Conservation (phyloP, 2,888 invertebrate species). For the Dasypolia templi region DNA sequence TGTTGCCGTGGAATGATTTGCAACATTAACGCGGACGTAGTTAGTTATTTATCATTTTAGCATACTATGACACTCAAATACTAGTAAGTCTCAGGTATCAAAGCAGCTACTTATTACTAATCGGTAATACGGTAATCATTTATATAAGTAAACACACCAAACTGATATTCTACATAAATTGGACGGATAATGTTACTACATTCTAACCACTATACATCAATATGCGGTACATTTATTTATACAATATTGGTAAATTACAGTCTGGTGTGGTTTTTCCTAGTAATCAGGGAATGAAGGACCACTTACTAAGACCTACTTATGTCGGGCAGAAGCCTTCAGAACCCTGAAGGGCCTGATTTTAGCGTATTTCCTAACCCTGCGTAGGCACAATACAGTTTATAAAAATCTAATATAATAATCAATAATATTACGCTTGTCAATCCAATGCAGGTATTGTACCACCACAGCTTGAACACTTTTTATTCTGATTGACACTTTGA, state of each 20-base stretch:
- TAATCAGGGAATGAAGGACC: not conserved
- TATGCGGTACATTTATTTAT: not conserved
- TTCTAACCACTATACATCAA: not conserved
- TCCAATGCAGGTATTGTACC: not conserved
- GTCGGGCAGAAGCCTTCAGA: not conserved
- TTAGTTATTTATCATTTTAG: not conserved
- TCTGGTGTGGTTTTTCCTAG: not conserved
- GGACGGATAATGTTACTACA: not conserved
- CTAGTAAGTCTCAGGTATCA: not conserved
- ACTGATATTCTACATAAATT: constrained; percentile 4
- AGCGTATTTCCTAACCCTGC: not conserved
- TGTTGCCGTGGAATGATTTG: too few relatives aligned
- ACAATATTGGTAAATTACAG: not conserved
- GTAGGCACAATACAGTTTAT: not conserved
- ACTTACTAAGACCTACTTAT: not conserved
- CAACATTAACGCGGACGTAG: too few relatives aligned
- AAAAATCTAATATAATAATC: not conserved
- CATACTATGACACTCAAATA: not conserved
- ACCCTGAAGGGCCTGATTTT: not conserved
- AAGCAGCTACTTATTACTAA: not conserved
- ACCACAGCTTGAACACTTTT: not conserved
- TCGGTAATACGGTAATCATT: too few relatives aligned
- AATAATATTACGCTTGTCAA: not conserved
- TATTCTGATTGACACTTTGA: too few relatives aligned
- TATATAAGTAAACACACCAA: constrained; percentile 7